Evolutionary conservation across 2,797 vertebrate genomes (phyloP).

Genomic region (Onychomys leucogaster): DNA sequence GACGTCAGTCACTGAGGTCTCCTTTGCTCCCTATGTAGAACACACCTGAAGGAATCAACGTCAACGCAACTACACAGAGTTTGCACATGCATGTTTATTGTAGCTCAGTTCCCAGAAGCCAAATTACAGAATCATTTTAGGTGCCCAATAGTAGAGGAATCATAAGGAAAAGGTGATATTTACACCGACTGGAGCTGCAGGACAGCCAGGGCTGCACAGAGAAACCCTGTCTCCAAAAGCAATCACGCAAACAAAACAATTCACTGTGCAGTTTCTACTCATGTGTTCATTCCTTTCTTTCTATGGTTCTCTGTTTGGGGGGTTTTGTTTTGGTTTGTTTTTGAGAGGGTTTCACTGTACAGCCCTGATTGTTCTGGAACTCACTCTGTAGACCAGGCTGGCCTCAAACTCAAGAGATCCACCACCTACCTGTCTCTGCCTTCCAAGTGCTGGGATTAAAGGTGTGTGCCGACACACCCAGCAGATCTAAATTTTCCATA

Average conservation of each 20-base stretch:
- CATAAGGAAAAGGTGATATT: not conserved
- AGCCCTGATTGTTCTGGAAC: not conserved
- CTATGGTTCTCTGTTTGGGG: not conserved
- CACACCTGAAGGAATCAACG: not conserved
- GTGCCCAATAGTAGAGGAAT: not conserved
- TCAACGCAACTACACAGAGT: not conserved
- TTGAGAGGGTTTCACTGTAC: not conserved
- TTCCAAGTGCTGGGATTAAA: not conserved
- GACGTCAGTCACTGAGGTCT: not conserved
- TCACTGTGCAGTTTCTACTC: not conserved
- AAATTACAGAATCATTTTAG: not conserved
- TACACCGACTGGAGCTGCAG: not conserved
- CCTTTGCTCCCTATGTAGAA: not conserved
- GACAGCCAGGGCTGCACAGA: not conserved
- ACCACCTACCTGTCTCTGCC: too few relatives aligned
- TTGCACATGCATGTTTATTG: not conserved
- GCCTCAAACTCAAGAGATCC: not conserved
- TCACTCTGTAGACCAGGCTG: not conserved
- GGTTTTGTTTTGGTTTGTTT: not conserved
- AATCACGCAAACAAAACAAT: not conserved
- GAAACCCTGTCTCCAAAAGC: not conserved
- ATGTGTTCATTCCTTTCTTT: not conserved
- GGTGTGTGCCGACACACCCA: not conserved
- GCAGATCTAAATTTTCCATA: not conserved
- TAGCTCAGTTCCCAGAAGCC: not conserved